Evolutionary conservation across 2,113 vertebrate species (phyloP).

Genomic region (Galeopterus variegatus): DNA sequence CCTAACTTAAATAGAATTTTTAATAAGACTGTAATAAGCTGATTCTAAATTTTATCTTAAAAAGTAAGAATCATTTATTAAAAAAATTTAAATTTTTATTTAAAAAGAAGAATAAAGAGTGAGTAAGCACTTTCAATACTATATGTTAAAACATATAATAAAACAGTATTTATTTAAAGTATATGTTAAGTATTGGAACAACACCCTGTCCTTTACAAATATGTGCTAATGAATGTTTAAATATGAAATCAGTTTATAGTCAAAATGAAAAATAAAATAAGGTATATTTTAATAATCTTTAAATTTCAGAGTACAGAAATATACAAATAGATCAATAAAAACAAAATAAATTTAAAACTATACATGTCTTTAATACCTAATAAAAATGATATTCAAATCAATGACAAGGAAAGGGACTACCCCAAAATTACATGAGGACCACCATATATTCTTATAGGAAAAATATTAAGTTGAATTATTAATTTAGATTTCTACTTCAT

Average conservation of each 20-base stretch:
- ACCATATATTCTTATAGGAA: neutral
- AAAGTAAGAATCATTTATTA: neutral
- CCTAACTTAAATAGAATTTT: neutral
- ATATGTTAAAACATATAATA: neutral
- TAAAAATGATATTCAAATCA: neutral
- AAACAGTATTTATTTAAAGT: neutral
- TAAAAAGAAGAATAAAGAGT: neutral
- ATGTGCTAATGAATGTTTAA: too few species aligned
- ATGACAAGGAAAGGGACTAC: neutral
- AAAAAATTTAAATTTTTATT: too few species aligned
- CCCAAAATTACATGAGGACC: neutral
- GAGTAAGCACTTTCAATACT: neutral
- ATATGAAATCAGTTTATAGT: too few species aligned
- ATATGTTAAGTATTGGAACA: neutral
- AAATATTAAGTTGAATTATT: slow-evolving; percentile 36
- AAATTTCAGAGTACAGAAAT: neutral
- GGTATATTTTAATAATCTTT: neutral
- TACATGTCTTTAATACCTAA: neutral
- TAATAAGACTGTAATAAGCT: neutral
- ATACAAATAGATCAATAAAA: neutral
- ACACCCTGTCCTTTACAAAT: too few species aligned
- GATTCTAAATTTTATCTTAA: slow-evolving; percentile 22
- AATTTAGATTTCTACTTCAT: neutral
- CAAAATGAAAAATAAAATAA: too few species aligned
- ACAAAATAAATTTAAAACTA: neutral